These are phyloP conservation scores for Amblyteles armatorius DNA, from an alignment of 2,888 invertebrate species.

Conservation along the genomic window DNA sequence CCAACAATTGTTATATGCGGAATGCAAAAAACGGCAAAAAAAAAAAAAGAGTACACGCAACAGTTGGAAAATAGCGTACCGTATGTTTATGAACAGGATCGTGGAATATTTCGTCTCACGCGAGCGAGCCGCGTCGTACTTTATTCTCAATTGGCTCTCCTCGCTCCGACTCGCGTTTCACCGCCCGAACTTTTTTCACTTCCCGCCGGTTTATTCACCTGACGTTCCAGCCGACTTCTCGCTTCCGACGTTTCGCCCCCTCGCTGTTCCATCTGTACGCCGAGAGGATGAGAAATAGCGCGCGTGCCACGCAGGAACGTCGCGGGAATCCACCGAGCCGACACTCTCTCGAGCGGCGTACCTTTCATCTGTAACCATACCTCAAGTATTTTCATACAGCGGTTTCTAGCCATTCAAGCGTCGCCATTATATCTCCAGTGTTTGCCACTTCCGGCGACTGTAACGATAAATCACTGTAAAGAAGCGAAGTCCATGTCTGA, in stretches of 20 bases:
- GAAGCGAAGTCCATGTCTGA: background rate
- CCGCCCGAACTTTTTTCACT: conserved; percentile 5
- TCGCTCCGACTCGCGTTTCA: conserved; percentile 3
- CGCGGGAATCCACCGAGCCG: background rate
- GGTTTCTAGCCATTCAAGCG: background rate
- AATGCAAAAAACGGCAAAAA: background rate
- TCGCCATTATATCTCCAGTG: background rate
- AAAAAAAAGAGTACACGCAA: background rate
- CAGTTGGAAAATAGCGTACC: background rate
- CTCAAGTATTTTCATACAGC: background rate
- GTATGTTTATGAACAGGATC: conserved; percentile 38
- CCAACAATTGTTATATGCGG: background rate
- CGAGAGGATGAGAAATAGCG: conserved; percentile 28
- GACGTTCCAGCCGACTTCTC: conserved; percentile 2
- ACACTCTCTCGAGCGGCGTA: background rate
- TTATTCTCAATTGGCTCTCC: conserved; percentile 49
- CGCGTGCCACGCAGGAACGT: background rate
- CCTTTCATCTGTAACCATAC: background rate
- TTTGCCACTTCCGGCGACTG: background rate
- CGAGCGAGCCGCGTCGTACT: conserved; percentile 23
- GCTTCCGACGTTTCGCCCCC: background rate
- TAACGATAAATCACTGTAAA: background rate
- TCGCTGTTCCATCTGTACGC: background rate
- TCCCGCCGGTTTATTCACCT: conserved; percentile 44
- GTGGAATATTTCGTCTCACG: conserved; percentile 13